phyloP scores from a whole-genome alignment of 92 coral and sea anemone genomes.

The Metridium senile region DNA sequence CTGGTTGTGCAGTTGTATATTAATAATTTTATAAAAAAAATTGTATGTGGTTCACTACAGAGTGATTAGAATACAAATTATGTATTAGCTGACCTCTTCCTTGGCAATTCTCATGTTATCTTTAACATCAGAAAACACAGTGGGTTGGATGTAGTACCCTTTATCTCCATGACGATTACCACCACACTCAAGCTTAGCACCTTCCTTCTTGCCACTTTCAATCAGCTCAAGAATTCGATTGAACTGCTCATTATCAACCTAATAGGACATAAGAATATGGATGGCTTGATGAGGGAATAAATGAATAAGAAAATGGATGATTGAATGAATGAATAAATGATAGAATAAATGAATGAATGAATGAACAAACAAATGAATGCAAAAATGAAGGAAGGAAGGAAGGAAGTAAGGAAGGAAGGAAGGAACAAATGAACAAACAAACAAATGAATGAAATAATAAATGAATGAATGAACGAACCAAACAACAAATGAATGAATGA shows the following conservation, averaged over 20 bases:
- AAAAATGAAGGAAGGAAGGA: neutral
- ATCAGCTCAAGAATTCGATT: constrained; percentile 74
- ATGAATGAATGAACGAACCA: neutral
- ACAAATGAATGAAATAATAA: neutral
- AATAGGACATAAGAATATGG: neutral
- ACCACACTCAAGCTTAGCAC: constrained; percentile 93
- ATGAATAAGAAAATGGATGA: too few species aligned
- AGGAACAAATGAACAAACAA: neutral
- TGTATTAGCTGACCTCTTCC: constrained; percentile 72
- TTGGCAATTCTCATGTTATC: constrained; percentile 95
- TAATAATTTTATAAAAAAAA: too few species aligned
- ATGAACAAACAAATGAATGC: too few species aligned
- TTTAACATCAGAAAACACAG: constrained; percentile 86
- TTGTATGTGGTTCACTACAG: too few species aligned
- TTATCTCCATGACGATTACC: constrained; percentile 88
- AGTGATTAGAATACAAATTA: neutral
- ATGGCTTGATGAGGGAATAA: too few species aligned
- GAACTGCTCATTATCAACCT: constrained; percentile 88
- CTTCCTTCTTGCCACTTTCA: constrained; percentile 90
- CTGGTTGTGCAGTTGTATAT: too few species aligned
- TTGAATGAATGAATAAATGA: neutral
- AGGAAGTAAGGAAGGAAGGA: neutral
- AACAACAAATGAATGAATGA: too few species aligned
- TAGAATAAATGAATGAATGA: too few species aligned
- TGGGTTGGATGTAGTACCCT: constrained; percentile 93